phyloP scores from a whole-genome alignment of 2,888 invertebrate genomes.

The Eupithecia inturbata region DNA sequence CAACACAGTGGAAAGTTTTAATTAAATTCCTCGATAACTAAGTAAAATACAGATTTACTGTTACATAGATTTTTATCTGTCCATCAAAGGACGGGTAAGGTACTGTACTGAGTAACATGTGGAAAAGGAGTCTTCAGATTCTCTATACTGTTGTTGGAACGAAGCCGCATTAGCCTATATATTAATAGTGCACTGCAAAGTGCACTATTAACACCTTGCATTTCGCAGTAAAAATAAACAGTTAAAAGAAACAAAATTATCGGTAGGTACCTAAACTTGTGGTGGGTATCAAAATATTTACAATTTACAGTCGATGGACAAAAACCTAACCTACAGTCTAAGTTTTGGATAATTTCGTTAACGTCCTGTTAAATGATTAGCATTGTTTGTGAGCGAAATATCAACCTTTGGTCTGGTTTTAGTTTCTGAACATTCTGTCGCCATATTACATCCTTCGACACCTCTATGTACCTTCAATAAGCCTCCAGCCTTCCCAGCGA shows the following conservation, averaged over 20 bases:
- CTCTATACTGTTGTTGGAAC: background rate
- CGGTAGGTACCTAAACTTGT: background rate
- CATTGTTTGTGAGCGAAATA: background rate
- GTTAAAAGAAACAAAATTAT: background rate
- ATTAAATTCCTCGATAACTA: background rate
- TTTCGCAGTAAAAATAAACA: background rate
- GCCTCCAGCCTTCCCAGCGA: conserved; percentile 66
- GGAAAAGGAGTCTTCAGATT: background rate
- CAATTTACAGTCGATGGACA: background rate
- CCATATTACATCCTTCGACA: background rate
- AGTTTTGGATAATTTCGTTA: background rate
- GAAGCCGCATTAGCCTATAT: background rate
- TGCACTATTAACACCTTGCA: no score
- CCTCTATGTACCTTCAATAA: conserved; percentile 8
- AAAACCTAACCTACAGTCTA: background rate
- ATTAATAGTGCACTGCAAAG: no score
- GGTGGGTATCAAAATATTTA: background rate
- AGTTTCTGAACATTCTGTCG: background rate
- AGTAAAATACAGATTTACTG: background rate
- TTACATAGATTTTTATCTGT: background rate
- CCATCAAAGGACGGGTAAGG: background rate
- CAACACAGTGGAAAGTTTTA: conserved; percentile 7
- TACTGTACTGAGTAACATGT: background rate
- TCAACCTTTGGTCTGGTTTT: background rate
- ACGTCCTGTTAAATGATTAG: background rate